These are phyloP conservation scores for Silurus glanis DNA, from an alignment of 2,113 vertebrate species.

Conservation along the genomic window DNA sequence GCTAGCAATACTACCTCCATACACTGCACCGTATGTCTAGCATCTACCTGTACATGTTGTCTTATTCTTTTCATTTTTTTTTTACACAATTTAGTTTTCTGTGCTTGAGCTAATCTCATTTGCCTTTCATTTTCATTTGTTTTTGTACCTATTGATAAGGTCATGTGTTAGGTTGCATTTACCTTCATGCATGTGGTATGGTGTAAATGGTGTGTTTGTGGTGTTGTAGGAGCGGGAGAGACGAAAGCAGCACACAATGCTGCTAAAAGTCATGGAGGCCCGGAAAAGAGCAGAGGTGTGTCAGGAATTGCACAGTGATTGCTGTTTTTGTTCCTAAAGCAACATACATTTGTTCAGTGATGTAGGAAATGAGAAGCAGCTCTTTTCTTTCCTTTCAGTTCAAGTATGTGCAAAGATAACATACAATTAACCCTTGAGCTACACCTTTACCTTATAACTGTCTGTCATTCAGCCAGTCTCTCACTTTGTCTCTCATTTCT, in stretches of 20 bases:
- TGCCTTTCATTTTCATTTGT: neutral
- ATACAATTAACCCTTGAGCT: slow-evolving; percentile 1
- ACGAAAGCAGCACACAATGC: slow-evolving; percentile 90
- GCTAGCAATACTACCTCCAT: neutral
- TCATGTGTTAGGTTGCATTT: neutral
- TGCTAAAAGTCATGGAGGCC: slow-evolving; percentile 92
- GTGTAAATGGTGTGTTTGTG: slow-evolving; percentile 67
- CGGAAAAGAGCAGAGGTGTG: slow-evolving; percentile 93
- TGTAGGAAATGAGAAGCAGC: neutral
- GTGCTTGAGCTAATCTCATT: slow-evolving; percentile 32
- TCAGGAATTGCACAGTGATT: neutral
- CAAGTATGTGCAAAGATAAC: neutral
- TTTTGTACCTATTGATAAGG: neutral
- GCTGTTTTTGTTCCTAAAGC: neutral
- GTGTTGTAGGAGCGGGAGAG: slow-evolving; percentile 87
- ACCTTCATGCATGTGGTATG: slow-evolving; percentile 45
- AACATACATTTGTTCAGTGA: neutral
- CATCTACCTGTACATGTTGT: slow-evolving; percentile 5
- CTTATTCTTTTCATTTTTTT: neutral
- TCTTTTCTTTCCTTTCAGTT: neutral
- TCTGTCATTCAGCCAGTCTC: neutral
- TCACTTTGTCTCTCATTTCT: neutral
- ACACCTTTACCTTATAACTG: neutral
- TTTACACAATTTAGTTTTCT: slow-evolving; percentile 18
- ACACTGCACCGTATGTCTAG: neutral